A percentile compares a stretch with the other conserved stretches of the same genome.
Conservation (phyloP, 1,140 invertebrate species). For the Drosophila sucinea region DNA sequence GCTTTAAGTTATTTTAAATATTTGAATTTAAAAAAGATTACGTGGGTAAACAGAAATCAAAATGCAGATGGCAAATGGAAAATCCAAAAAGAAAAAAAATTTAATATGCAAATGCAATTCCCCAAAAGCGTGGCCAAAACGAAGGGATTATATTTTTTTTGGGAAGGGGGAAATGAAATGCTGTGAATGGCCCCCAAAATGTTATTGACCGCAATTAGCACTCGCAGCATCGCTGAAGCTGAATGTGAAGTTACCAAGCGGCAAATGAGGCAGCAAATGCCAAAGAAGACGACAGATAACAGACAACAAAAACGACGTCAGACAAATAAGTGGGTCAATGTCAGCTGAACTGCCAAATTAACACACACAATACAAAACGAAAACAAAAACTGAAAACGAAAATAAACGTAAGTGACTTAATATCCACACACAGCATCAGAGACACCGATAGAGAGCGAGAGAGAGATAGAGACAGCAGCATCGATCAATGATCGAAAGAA, state of each 20-base stretch:
- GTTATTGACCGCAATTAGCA: constrained; percentile 76
- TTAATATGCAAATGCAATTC: constrained; percentile 50
- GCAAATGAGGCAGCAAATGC: constrained; percentile 70
- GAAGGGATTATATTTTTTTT: neutral
- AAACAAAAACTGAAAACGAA: constrained; percentile 3
- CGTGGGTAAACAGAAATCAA: constrained; percentile 17
- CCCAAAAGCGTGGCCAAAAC: neutral
- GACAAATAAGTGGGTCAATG: constrained; percentile 73
- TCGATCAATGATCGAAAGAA: constrained; percentile 11
- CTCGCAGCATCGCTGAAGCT: constrained; percentile 28
- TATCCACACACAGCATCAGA: constrained; percentile 31
- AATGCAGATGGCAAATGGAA: constrained; percentile 46
- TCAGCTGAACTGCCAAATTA: constrained; percentile 77
- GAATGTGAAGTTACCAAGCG: constrained; percentile 44
- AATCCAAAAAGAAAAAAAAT: constrained; percentile 33
- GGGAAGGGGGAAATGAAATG: constrained; percentile 27
- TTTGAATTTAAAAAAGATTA: constrained; percentile 1
- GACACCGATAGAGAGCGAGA: neutral
- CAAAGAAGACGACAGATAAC: constrained; percentile 17
- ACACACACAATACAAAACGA: constrained; percentile 38
- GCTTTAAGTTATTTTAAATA: too few relatives aligned
- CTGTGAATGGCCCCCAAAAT: constrained; percentile 62
- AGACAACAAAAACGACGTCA: constrained; percentile 46
- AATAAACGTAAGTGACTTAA: constrained; percentile 34
- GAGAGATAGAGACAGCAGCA: neutral